Base-by-base conservation (phyloP, 2,888 invertebrate species). In the Pegoplata infirma region DNA sequence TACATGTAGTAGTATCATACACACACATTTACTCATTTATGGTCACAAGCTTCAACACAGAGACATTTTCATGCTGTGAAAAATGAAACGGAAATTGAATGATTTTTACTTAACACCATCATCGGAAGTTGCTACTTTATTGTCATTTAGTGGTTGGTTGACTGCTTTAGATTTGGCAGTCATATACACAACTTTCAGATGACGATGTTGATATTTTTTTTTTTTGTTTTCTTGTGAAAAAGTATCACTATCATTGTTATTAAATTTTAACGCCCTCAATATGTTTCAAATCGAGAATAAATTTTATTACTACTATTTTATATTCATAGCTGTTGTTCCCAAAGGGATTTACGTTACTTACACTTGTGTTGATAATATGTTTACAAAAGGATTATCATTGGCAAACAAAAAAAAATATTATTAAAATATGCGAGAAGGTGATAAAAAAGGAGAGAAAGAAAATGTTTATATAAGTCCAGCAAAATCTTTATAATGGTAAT, bases 61-160 rank as follows among this genome's bases (percentile, higher is more conserved):
- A n/a, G n/a, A n/a, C 66, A 40, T 66, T 73, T 63, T 72, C 68
- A 19, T 82, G 85, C 71, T 75, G 68, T 81, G 79, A 69, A 84
- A n/a, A 81, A 63, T 14, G 61, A 14, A 73, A 53, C 87, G 87
- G 87, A 87, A 87, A 87, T 87, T 87, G 87, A 87, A 87, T 87
- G 85, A 87, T 87, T 87, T 79, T 87, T 87, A 86, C 86, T 86
- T 87, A 87, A 87, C 84, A 84, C 85, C 82, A 84, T n/a, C n/a
- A n/a, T 83, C 86, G 87, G 87, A 87, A 86, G 87, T 86, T 84
- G 83, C 86, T 85, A 84, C 85, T 87, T 87, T 87, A 87, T 85
- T 86, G 86, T 86, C 86, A 86, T 86, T 87, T 86, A 87, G 87
- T 87, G 87, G 87, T 87, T 86, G 86, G 82, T 66, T 71, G 67